Percentiles rank a stretch among this genome's conserved stretches.
phyloP scores from a whole-genome alignment of 2,113 vertebrate species.

The Heliornis fulica region DNA sequence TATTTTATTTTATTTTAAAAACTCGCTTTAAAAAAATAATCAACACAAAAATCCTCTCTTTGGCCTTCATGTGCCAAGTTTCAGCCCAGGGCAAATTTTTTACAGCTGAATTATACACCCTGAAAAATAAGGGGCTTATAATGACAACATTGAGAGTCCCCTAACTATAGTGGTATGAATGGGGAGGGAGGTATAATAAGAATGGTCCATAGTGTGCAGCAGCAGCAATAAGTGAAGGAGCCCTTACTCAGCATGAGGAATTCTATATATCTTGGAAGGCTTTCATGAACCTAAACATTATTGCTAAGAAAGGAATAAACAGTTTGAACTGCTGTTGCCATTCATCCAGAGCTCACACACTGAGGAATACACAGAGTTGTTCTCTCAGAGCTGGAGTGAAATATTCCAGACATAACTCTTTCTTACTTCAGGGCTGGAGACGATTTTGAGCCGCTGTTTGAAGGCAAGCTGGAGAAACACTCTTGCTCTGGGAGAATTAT shows the following conservation, averaged over 20 bases:
- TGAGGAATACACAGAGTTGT: constrained; percentile 50
- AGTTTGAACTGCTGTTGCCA: constrained; percentile 64
- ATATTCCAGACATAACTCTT: constrained; percentile 58
- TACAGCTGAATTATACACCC: constrained; percentile 74
- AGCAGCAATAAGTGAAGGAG: constrained; percentile 66
- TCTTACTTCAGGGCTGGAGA: background rate
- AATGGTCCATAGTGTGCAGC: constrained; percentile 71
- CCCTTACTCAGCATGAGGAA: constrained; percentile 79
- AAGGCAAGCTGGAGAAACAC: constrained; percentile 25
- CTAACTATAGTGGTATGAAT: constrained; percentile 56
- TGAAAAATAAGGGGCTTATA: constrained; percentile 69
- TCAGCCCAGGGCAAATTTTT: constrained; percentile 74
- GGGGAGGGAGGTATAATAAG: constrained; percentile 61
- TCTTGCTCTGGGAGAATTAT: background rate
- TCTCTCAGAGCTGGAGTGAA: constrained; percentile 47
- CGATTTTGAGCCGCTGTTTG: constrained; percentile 11
- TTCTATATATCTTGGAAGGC: constrained; percentile 80
- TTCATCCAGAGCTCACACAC: constrained; percentile 47
- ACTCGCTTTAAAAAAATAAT: constrained; percentile 66
- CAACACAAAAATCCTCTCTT: constrained; percentile 47
- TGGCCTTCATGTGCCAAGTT: constrained; percentile 68
- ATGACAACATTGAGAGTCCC: constrained; percentile 74
- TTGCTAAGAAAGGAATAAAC: constrained; percentile 78
- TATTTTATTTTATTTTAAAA: constrained; percentile 68
- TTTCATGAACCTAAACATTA: constrained; percentile 80